These are phyloP conservation scores for Pseudeuparius sepicola DNA, from an alignment of 2,888 invertebrate genomes.

Conservation along the genomic window DNA sequence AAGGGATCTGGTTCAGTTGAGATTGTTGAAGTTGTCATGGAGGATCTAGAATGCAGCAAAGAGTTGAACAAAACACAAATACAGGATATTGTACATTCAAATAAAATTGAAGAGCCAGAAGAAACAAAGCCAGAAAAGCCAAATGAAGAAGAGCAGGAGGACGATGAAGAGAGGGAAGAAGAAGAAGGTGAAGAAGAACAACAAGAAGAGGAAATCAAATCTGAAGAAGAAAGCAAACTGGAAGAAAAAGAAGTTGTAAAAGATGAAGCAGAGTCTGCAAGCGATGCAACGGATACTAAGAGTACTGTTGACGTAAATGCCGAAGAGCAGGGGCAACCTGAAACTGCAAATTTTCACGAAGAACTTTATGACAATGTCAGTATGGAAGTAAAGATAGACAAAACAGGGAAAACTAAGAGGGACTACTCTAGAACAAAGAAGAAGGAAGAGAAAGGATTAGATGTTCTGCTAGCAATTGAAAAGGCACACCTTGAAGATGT, in stretches of 20 bases:
- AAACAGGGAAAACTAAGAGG: slow-evolving; percentile 50
- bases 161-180: slow-evolving; percentile 23
- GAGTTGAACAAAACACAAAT: slow-evolving; percentile 35
- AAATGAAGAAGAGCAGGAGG: slow-evolving; percentile 33
- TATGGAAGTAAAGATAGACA: slow-evolving; percentile 49
- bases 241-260: slow-evolving; percentile 6
- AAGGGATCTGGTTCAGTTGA: slow-evolving; percentile 32
- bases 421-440: slow-evolving; percentile 49
- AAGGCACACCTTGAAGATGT: slow-evolving; percentile 34
- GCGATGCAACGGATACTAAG: slow-evolving; percentile 17
- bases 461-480: slow-evolving; percentile 36
- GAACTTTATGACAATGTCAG: slow-evolving; percentile 45
- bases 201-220: slow-evolving; percentile 21
- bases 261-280: too few relatives aligned
- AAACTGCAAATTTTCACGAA: slow-evolving; percentile 29
- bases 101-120: slow-evolving; percentile 24
- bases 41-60: slow-evolving; percentile 35
- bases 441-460: slow-evolving; percentile 38
- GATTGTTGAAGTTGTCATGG: slow-evolving; percentile 40
- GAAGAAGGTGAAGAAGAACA: slow-evolving; percentile 19
- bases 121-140: too few relatives aligned
- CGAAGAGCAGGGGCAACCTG: slow-evolving; percentile 21
- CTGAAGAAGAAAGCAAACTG: slow-evolving; percentile 6
- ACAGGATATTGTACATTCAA: slow-evolving; percentile 33
- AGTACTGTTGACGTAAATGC: slow-evolving; percentile 22